These are phyloP conservation scores for Acrobeloides nanus DNA, from an alignment of 2,888 invertebrate species.

Conservation along the genomic window DNA sequence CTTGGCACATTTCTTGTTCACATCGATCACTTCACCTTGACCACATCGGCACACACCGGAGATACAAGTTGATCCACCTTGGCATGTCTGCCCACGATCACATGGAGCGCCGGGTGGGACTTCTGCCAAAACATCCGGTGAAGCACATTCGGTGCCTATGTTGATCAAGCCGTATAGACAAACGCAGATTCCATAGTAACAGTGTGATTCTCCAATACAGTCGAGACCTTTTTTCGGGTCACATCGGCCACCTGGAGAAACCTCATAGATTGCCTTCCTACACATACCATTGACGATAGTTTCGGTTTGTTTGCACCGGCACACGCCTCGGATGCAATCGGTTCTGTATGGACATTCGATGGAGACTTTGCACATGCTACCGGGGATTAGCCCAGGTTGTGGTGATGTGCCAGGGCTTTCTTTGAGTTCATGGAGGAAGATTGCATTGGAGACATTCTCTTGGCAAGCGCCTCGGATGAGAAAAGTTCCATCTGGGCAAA, in stretches of 20 bases:
- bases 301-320: constrained; percentile 43
- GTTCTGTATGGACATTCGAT: constrained; percentile 43
- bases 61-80: constrained; percentile 28
- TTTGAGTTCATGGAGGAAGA: constrained; percentile 5
- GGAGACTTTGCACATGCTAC: constrained; percentile 33
- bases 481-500: constrained; percentile 31
- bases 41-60: constrained; percentile 38
- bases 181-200: constrained; percentile 34
- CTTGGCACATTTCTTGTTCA: constrained; percentile 34
- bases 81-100: constrained; percentile 29
- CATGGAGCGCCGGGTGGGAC: constrained; percentile 40
- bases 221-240: constrained; percentile 45
- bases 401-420: too few relatives aligned
- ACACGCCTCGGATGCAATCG: constrained; percentile 45
- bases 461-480: constrained; percentile 25
- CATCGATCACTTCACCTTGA: constrained; percentile 24
- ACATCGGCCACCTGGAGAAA: constrained; percentile 32
- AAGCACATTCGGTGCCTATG: constrained; percentile 38
- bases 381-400: constrained; percentile 23
- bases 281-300: constrained; percentile 43
- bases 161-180: constrained; percentile 37
- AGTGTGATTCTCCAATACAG: constrained; percentile 37
- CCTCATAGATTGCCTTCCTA: constrained; percentile 33
- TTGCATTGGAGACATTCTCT: neutral
- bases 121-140: constrained; percentile 22